Evolutionary conservation across 2,797 vertebrate species (phyloP), one percentile per base, ranked within the genome.

Genomic region (Typhlichthys subterraneus): DNA sequence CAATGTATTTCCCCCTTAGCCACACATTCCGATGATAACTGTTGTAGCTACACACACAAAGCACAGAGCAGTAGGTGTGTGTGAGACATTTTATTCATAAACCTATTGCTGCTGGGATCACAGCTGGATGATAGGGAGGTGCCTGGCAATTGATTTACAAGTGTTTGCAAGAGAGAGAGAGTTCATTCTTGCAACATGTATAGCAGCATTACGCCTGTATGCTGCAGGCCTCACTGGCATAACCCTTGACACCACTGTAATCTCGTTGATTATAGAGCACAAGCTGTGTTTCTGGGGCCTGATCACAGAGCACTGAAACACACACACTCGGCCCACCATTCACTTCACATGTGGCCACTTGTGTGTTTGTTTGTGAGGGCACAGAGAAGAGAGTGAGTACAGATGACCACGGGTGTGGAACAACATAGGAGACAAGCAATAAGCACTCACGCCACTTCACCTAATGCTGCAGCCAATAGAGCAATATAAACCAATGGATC

Each of bases 231-330:
- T 19, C 51, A 7, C 58, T 48, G 46, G 76, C 59, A 4, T 54
- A 63, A 69, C 65, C 74, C 76, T 81, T 70, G 77, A 80, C 81
- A 79, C 71, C 64, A 52, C 82, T 84, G 81, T 87, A 80, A 83
- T 84, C 65, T 74, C 29, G 58, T 49, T 81, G 82, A 85, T 87
- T 85, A 84, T 73, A 87, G 70, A 81, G 70, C 64, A 63, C 59
- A n/a, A 56, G 14, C 58, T 46, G 47, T 49, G 51, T 68, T 65
- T 70, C 50, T 60, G 49, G 46, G 64, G n/a, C 46, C 54, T 78
- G 71, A 85, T 86, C 73, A 83, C 75, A 82, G 66, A 74, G 82
- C 70, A 63, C 53, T 54, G 85, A 70, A 67, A 70, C 61, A 48
- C 57, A 48, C 57, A 71, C 67, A 61, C 59, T 73, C 53, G 57